phyloP scores from a whole-genome alignment of 2,888 invertebrate species.

The Platycheirus rosarum region DNA sequence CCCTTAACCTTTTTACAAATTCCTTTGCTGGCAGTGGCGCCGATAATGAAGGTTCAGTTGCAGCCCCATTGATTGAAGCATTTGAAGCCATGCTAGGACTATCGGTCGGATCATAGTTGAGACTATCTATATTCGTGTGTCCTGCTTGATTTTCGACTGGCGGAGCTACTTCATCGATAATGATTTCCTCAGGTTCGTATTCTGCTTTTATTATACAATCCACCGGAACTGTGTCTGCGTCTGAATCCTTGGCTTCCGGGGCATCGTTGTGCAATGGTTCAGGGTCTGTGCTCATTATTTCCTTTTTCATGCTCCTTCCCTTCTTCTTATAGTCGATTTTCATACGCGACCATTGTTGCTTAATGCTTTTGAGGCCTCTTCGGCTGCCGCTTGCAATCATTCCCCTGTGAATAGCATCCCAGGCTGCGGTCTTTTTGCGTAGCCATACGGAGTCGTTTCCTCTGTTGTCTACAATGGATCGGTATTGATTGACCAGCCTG shows the following conservation, averaged over 20 bases:
- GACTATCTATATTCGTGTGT: too few species aligned
- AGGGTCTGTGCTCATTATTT: background rate
- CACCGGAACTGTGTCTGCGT: background rate
- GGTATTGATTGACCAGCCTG: background rate
- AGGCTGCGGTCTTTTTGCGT: background rate
- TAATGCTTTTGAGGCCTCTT: background rate
- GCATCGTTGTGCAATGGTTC: too few species aligned
- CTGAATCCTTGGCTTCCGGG: too few species aligned
- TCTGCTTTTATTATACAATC: too few species aligned
- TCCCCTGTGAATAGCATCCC: conserved; percentile 1
- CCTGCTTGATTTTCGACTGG: too few species aligned
- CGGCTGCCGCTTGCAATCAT: conserved; percentile 6
- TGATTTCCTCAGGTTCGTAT: too few species aligned
- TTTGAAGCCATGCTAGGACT: conserved; percentile 3
- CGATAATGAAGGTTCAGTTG: background rate
- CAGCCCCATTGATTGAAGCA: background rate
- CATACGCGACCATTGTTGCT: background rate
- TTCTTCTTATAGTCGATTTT: conserved; percentile 1
- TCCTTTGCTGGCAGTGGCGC: too few species aligned
- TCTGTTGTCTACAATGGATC: conserved; percentile 1
- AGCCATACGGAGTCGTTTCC: conserved; percentile 6
- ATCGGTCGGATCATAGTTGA: too few species aligned
- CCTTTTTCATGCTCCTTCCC: background rate
- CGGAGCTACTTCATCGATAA: too few species aligned
- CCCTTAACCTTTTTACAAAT: too few species aligned